phyloP scores from a whole-genome alignment of 1,140 invertebrate species.

The Macrobrachium rosenbergii region DNA sequence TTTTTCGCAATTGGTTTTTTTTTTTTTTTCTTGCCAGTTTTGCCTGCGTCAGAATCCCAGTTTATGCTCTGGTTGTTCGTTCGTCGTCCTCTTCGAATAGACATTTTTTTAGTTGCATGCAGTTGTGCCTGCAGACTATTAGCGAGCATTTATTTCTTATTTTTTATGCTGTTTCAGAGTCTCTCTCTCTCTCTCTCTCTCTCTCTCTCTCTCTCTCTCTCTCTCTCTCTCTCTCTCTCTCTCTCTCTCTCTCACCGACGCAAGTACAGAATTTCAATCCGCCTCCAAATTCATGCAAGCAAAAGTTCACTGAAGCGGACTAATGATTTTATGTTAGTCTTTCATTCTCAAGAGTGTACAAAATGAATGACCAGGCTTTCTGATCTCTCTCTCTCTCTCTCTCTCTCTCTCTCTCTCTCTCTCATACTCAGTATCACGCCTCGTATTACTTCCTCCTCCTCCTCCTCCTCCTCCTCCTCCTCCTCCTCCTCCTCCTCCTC shows the following conservation, averaged over 20 bases:
- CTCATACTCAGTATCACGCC: background rate
- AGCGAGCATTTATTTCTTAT: no score
- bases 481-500: background rate
- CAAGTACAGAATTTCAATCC: background rate
- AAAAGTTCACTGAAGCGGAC: no score
- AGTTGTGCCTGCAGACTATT: no score
- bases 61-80: no score
- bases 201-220: background rate
- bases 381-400: slow-evolving; percentile 22
- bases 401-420: slow-evolving; percentile 5
- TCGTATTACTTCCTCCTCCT: background rate
- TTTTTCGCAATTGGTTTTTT: no score
- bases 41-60: no score
- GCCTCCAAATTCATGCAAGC: no score
- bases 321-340: background rate
- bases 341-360: background rate
- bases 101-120: no score
- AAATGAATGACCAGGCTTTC: background rate
- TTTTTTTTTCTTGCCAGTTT: no score
- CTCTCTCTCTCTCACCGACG: background rate
- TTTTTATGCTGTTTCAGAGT: no score
- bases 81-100: no score
- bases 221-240: slow-evolving; percentile 15
- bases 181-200: slow-evolving; percentile 8
- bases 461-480: background rate